A percentile compares a stretch with the other conserved stretches of the same genome.
These are phyloP conservation scores for Onychomys torridus DNA, from an alignment of 2,797 vertebrate species.

Conservation along the genomic window DNA sequence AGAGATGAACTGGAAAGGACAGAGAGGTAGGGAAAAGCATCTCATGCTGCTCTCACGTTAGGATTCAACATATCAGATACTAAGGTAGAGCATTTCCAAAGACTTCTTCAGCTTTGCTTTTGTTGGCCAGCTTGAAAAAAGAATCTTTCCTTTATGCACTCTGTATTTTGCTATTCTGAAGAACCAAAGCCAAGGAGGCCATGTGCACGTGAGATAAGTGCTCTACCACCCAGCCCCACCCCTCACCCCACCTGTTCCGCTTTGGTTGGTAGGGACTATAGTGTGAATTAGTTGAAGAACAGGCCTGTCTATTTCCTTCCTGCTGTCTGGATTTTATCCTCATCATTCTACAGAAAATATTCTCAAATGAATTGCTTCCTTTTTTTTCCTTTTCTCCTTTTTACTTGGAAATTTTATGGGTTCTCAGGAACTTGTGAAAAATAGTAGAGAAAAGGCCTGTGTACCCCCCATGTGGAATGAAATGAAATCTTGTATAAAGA, in stretches of 20 bases:
- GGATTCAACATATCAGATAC: not conserved
- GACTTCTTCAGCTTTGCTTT: not conserved
- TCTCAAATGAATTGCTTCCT: not conserved
- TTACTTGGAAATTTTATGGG: constrained; percentile 31
- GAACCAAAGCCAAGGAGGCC: not conserved
- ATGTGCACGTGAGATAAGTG: not conserved
- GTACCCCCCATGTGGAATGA: not conserved
- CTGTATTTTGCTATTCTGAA: not conserved
- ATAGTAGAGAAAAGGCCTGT: not conserved
- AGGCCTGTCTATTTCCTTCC: not conserved
- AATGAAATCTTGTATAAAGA: not conserved
- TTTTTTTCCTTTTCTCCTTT: not conserved
- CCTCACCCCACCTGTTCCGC: not conserved
- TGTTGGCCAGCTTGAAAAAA: not conserved
- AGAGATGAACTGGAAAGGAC: not conserved
- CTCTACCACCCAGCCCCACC: not conserved
- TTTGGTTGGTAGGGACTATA: not conserved
- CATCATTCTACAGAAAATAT: not conserved
- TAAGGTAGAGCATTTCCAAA: not conserved
- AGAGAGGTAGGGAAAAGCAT: not conserved
- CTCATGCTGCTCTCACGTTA: not conserved
- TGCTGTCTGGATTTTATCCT: not conserved
- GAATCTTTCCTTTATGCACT: not conserved
- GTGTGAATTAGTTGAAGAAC: constrained; percentile 20
- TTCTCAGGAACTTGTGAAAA: constrained; percentile 11